A percentile compares a stretch with the other conserved stretches of the same genome.
phyloP scores from a whole-genome alignment of 1,140 invertebrate species.

The Macrobrachium rosenbergii region DNA sequence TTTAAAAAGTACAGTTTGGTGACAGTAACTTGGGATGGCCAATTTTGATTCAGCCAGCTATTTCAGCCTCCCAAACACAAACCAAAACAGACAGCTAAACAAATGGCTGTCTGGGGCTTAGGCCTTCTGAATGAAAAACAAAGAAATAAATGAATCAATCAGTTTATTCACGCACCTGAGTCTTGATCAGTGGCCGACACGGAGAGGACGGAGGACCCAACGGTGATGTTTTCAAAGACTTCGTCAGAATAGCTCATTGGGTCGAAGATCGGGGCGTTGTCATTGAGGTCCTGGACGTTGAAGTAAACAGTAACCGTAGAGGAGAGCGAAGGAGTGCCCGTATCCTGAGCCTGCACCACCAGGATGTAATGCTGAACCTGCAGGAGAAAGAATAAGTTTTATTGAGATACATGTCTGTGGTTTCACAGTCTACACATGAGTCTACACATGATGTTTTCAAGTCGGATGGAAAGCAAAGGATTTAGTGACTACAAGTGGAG shows the following conservation, averaged over 20 bases:
- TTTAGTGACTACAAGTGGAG: neutral
- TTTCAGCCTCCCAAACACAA: neutral
- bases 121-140: too few species aligned
- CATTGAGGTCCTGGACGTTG: constrained; percentile 94
- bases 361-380: constrained; percentile 95
- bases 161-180: constrained; percentile 77
- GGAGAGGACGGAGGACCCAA: constrained; percentile 83
- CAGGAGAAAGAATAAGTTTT: constrained; percentile 42
- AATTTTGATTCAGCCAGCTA: too few species aligned
- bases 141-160: too few species aligned
- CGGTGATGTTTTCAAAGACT: constrained; percentile 86
- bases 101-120: neutral
- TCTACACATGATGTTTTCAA: neutral
- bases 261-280: constrained; percentile 93
- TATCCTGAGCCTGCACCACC: constrained; percentile 91
- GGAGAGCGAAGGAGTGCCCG: constrained; percentile 87
- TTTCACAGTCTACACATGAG: too few species aligned
- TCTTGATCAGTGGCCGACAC: constrained; percentile 92
- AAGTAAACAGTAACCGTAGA: constrained; percentile 93
- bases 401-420: too few species aligned
- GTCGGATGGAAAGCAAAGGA: constrained; percentile 4
- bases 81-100: neutral
- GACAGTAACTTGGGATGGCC: too few species aligned
- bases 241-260: constrained; percentile 90
- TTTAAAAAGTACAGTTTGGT: too few species aligned